Conservation (phyloP, 2,797 vertebrate species). For the Cossypha caffra region DNA sequence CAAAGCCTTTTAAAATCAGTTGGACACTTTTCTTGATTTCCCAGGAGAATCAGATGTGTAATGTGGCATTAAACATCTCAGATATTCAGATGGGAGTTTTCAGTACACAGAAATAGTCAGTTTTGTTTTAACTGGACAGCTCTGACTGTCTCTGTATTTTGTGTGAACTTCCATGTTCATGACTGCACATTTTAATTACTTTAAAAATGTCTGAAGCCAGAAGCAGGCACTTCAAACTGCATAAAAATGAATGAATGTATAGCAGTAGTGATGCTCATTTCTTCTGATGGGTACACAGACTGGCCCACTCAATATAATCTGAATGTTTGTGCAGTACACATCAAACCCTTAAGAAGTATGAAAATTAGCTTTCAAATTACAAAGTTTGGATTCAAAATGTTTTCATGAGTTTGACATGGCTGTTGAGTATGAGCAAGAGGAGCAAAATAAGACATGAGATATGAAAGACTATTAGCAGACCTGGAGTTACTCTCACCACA, state of each 20-base stretch:
- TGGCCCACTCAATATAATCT: neutral
- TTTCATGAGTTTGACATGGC: neutral
- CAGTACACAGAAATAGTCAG: neutral
- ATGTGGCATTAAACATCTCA: neutral
- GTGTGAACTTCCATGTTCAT: neutral
- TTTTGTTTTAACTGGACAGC: neutral
- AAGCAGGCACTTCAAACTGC: neutral
- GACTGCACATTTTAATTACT: neutral
- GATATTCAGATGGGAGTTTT: neutral
- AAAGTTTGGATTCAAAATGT: neutral
- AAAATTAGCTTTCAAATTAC: neutral
- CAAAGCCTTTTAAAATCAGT: neutral
- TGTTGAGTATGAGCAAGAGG: neutral
- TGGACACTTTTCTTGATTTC: neutral
- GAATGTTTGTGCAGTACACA: neutral
- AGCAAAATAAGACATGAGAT: neutral
- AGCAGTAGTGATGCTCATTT: neutral
- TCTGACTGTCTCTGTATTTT: neutral
- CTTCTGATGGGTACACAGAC: neutral
- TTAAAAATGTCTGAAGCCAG: neutral
- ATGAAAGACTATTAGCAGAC: neutral
- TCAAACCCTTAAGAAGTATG: neutral
- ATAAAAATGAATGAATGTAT: neutral
- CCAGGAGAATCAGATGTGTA: neutral
- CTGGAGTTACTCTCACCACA: neutral